Base-by-base conservation (phyloP, 2,113 vertebrate species). In the Neoarius graeffei region DNA sequence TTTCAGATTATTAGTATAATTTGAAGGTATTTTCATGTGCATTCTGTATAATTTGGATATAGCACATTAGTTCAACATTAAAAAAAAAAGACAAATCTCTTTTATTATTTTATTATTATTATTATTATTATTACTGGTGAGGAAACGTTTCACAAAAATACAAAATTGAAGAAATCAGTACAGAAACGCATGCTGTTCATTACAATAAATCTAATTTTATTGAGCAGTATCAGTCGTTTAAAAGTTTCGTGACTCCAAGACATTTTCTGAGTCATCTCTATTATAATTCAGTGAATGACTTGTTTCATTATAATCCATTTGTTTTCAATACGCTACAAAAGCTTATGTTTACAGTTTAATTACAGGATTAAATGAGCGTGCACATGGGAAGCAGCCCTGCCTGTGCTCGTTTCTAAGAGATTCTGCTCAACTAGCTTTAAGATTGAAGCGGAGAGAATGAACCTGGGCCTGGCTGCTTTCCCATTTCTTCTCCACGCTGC, bases 401-500 rank as follows among this genome's bases (percentile, higher is more conserved):
- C 48, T 85, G 83, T n/a, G 57, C 83, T 74, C 1, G 19, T 86
- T 89, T 85, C 23, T 19, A 30, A 74, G 77, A 13, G 80, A 87
- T 74, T 35, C 10, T 64, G 23, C 13, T 79, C 23, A 0, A 54
- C n/a, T 30, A 60, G 30, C 48, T 87, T 83, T 23, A 90, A 67
- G 83, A 81, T 30, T 85, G 54, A 13, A n/a, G 60, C 66, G 76
- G 74, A 86, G 14, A 77, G 42, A 23, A 60, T 20, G 62, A 83
- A 27, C 73, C n/a, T 4, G 4, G 71, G n/a, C 15, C 50, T 86
- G 90, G 88, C 74, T 27, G 1, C 52, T 67, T 86, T 89, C 87
- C 84, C 88, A 83, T 89, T 81, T 91, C 27, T 64, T n/a, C 83
- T 87, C 3, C 13, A 71, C 30, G 81, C 86, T 89, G 84, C 85